Conservation (phyloP, 2,888 invertebrate species). For the Volucella bombylans region DNA sequence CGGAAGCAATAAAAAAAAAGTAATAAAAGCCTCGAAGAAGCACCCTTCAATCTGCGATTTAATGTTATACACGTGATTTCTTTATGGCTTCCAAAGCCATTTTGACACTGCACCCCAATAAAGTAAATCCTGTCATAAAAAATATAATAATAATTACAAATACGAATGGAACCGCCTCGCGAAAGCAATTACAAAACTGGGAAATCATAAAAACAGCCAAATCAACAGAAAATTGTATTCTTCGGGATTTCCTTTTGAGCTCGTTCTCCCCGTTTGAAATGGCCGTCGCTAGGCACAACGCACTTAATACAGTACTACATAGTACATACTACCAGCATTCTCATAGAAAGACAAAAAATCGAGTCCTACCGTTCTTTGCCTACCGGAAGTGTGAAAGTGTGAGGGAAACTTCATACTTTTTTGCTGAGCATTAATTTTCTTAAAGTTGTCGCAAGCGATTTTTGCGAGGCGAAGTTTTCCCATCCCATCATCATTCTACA, state of each 20-base stretch:
- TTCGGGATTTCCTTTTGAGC: slow-evolving; percentile 37
- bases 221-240: slow-evolving; percentile 53
- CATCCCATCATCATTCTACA: no score
- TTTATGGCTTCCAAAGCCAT: background rate
- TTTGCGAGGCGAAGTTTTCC: slow-evolving; percentile 12
- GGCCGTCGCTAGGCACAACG: background rate
- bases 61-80: slow-evolving; percentile 17
- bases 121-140: background rate
- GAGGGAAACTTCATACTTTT: slow-evolving; percentile 19
- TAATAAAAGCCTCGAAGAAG: background rate
- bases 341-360: background rate
- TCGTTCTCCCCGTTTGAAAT: slow-evolving; percentile 11
- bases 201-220: slow-evolving; percentile 49
- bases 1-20: background rate
- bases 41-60: slow-evolving; percentile 4
- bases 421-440: slow-evolving; percentile 61
- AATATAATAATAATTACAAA: slow-evolving; percentile 13
- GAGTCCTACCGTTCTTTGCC: background rate
- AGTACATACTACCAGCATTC: background rate
- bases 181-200: slow-evolving; percentile 13
- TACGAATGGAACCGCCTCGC: background rate
- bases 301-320: slow-evolving; percentile 8
- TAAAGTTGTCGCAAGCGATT: slow-evolving; percentile 49
- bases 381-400: background rate
- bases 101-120: slow-evolving; percentile 5